These are phyloP conservation scores for Vanessa atalanta DNA, from an alignment of 1,140 invertebrate species.

Conservation along the genomic window DNA sequence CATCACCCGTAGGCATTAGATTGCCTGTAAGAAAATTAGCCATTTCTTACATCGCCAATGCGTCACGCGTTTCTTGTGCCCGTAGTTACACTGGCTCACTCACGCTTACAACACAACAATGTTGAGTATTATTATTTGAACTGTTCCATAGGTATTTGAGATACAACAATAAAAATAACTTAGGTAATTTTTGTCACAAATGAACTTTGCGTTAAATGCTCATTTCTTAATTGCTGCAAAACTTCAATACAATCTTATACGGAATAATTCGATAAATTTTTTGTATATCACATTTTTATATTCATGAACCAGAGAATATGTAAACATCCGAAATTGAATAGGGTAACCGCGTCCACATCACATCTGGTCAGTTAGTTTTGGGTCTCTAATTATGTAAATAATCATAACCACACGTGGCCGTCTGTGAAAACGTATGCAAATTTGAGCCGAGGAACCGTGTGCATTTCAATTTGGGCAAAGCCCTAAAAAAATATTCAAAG, in stretches of 20 bases:
- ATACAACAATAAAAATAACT: no score
- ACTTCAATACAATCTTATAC: not conserved
- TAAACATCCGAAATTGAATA: constrained; percentile 6
- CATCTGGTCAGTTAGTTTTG: constrained; percentile 14
- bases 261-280: not conserved
- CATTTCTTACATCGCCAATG: no score
- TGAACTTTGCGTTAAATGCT: not conserved
- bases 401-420: constrained; percentile 39
- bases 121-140: no score
- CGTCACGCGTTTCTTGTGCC: no score
- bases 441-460: constrained; percentile 38
- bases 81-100: no score
- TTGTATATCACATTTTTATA: not conserved
- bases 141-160: no score
- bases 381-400: constrained; percentile 47
- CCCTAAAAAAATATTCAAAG: constrained; percentile 19
- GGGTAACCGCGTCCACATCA: not conserved
- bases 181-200: no score
- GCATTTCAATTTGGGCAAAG: constrained; percentile 25
- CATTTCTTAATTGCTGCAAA: not conserved
- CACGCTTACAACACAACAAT: no score
- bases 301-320: constrained; percentile 4
- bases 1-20: no score
- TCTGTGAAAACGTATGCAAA: constrained; percentile 46
- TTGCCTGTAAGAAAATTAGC: no score